Evolutionary conservation across 2,888 invertebrate species (phyloP).

Genomic region (Caenorhabditis angaria): DNA sequence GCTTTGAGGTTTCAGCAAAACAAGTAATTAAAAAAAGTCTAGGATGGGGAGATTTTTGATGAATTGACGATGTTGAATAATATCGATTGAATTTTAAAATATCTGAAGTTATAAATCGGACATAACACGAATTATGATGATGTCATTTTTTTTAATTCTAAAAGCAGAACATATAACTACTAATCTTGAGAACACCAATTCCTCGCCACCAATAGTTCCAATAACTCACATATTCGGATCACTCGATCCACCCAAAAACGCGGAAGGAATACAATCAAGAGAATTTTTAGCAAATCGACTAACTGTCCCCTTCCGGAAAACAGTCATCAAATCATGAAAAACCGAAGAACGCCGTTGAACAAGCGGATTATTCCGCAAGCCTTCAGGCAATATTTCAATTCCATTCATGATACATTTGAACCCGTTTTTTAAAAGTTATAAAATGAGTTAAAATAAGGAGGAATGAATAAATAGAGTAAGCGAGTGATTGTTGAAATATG

Average conservation of each 20-base stretch:
- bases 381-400: conserved; percentile 49
- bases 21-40: no score
- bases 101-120: no score
- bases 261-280: conserved; percentile 6
- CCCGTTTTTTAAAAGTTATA: not conserved
- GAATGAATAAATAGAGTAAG: not conserved
- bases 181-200: no score
- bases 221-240: conserved; percentile 2
- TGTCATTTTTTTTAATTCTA: no score
- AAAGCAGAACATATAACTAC: no score
- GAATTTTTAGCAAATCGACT: conserved; percentile 12
- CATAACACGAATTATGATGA: no score
- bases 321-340: conserved; percentile 68
- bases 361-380: conserved; percentile 46
- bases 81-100: no score
- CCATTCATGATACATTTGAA: conserved; percentile 26
- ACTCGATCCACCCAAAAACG: not conserved
- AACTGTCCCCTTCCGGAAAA: conserved; percentile 66
- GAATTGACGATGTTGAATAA: no score
- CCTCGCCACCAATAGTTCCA: no score
- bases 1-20: no score
- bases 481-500: no score
- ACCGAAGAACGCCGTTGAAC: conserved; percentile 64
- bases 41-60: no score
- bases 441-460: not conserved